Percentiles rank a stretch among this genome's conserved stretches.
These are phyloP conservation scores for Sinocyclocheilus maitianheensis DNA, from an alignment of 2,113 vertebrate species.

Conservation along the genomic window DNA sequence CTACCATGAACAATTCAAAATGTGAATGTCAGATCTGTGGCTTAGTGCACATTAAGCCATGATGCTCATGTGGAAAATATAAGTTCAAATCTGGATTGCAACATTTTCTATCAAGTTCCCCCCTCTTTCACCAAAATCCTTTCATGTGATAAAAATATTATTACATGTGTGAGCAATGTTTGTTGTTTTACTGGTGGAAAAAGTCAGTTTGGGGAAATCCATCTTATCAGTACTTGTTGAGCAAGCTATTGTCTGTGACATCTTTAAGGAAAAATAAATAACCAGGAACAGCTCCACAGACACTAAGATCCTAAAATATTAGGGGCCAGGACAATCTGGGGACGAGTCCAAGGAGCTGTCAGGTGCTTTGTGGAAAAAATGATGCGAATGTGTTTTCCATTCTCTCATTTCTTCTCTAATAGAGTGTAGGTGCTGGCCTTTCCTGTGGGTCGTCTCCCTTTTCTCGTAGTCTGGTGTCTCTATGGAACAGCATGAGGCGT, in stretches of 20 bases:
- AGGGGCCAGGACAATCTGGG: constrained; percentile 6
- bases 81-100: constrained; percentile 16
- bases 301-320: background rate
- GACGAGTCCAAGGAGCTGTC: constrained; percentile 25
- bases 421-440: constrained; percentile 17
- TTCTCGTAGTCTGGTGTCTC: constrained; percentile 31
- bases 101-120: background rate
- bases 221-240: background rate
- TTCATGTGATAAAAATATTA: background rate
- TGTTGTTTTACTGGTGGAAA: background rate
- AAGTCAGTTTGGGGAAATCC: background rate
- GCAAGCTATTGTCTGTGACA: background rate
- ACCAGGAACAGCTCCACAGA: constrained; percentile 21
- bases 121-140: background rate
- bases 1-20: too few species aligned
- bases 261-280: constrained; percentile 3
- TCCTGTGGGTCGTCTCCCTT: constrained; percentile 36
- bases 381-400: background rate
- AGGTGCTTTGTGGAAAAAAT: constrained; percentile 5
- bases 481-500: constrained; percentile 6
- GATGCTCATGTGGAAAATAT: too few species aligned
- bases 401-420: constrained; percentile 44
- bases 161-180: background rate
- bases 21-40: too few species aligned
- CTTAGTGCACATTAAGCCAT: too few species aligned